These are phyloP conservation scores for Pipistrellus pipistrellus DNA, from an alignment of 2,797 vertebrate species.

Conservation along the genomic window DNA sequence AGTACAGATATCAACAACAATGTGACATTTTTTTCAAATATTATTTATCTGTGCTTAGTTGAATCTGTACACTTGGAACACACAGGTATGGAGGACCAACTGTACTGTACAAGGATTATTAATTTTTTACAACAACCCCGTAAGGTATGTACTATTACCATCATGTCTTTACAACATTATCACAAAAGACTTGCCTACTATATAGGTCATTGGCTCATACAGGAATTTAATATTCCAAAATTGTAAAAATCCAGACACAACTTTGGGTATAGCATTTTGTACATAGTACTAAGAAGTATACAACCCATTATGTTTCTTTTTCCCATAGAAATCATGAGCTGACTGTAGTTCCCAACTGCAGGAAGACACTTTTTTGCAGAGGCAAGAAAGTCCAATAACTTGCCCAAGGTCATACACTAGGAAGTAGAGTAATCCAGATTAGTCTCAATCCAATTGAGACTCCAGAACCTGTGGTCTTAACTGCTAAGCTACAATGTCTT, in stretches of 20 bases:
- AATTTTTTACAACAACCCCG: not conserved
- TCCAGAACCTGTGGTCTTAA: not conserved
- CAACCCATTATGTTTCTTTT: not conserved
- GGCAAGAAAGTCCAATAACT: not conserved
- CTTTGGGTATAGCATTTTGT: not conserved
- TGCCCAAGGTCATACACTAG: not conserved
- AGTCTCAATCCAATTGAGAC: not conserved
- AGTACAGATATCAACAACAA: not conserved
- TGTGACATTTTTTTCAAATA: not conserved
- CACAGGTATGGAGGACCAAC: not conserved
- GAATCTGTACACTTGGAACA: not conserved
- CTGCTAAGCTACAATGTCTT: not conserved
- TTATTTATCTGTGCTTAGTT: not conserved
- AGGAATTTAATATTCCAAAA: constrained; percentile 13
- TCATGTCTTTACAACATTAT: not conserved
- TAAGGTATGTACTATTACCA: not conserved
- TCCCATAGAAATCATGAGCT: not conserved
- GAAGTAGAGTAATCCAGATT: not conserved
- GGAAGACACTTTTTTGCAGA: not conserved
- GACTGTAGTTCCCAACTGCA: not conserved
- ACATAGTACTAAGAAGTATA: not conserved
- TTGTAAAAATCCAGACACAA: not conserved
- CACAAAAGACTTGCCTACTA: not conserved
- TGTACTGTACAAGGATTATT: not conserved
- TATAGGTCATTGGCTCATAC: not conserved